Percentiles rank a stretch among this genome's conserved stretches.
Evolutionary conservation across 2,113 vertebrate genomes (phyloP).

Genomic region (Miniopterus natalensis): DNA sequence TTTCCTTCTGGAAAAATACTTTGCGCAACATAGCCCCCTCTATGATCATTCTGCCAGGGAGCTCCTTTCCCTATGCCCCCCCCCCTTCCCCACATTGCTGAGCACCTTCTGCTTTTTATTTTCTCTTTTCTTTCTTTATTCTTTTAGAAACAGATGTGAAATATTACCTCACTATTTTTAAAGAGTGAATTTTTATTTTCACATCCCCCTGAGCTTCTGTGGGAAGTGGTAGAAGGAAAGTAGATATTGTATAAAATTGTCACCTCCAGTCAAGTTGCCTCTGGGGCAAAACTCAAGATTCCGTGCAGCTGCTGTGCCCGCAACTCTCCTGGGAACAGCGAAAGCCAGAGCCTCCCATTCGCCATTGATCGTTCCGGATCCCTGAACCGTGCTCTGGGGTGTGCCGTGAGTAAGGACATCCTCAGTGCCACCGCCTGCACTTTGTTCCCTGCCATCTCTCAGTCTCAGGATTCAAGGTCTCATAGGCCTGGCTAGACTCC

Average conservation of each 20-base stretch:
- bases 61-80: background rate
- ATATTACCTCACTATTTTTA: background rate
- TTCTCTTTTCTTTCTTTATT: background rate
- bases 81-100: accelerated
- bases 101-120: background rate
- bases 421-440: background rate
- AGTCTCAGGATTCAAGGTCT: background rate
- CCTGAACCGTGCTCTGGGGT: background rate
- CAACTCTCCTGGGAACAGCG: background rate
- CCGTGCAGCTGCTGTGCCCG: background rate
- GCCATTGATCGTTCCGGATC: background rate
- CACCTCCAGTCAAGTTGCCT: background rate
- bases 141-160: background rate
- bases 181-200: constrained; percentile 11
- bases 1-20: constrained; percentile 47
- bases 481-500: background rate
- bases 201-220: background rate
- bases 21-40: background rate
- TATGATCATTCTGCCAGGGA: background rate
- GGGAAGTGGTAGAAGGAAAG: background rate
- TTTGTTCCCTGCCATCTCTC: background rate
- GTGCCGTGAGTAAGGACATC: background rate
- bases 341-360: background rate
- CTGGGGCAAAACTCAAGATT: background rate
- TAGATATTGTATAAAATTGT: background rate